Percentiles rank a stretch among this genome's conserved stretches.
These are phyloP conservation scores for chimpanzee (Pan troglodytes) DNA, from an alignment of 2,113 vertebrate species.

Conservation along the genomic window DNA sequence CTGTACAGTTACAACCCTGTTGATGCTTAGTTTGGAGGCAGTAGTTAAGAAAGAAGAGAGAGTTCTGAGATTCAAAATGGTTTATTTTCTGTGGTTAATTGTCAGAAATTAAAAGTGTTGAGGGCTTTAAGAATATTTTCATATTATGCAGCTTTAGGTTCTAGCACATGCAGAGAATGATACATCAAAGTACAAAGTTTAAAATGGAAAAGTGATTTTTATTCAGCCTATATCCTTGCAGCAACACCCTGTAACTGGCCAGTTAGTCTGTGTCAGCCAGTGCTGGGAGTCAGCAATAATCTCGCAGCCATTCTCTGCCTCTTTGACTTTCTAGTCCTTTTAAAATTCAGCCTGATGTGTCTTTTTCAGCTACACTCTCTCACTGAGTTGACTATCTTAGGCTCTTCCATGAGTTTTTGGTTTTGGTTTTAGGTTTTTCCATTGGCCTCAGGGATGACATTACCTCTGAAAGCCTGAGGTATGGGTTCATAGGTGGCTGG, in stretches of 20 bases:
- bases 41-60: neutral
- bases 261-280: neutral
- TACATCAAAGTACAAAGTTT: neutral
- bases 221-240: neutral
- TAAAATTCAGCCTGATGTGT: neutral
- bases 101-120: neutral
- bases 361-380: neutral
- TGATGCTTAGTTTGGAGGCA: neutral
- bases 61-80: neutral
- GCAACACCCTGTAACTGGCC: neutral
- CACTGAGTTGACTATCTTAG: neutral
- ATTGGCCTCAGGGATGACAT: neutral
- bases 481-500: neutral
- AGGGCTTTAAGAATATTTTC: neutral
- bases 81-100: neutral
- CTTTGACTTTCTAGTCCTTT: neutral
- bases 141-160: neutral
- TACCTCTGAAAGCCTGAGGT: neutral
- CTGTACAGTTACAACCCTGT: neutral
- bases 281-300: neutral
- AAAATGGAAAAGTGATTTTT: neutral
- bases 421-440: neutral
- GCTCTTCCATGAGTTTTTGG: neutral
- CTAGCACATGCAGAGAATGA: neutral
- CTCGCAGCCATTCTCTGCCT: neutral